These are phyloP conservation scores for Lacerta bilineata DNA, from an alignment of 2,797 vertebrate species.

Conservation along the genomic window DNA sequence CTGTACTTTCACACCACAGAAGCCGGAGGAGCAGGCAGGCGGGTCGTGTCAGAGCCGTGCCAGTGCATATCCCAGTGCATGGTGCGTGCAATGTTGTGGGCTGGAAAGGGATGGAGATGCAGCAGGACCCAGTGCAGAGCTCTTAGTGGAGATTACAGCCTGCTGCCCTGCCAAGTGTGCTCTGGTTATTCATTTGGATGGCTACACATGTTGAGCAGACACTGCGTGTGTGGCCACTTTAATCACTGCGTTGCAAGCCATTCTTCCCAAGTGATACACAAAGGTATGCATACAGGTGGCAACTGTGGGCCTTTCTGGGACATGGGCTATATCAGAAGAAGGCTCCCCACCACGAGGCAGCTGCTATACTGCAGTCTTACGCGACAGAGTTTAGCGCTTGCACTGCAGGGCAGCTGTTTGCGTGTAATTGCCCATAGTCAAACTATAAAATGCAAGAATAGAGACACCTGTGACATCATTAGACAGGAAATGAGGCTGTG, in stretches of 20 bases:
- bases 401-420: constrained; percentile 15
- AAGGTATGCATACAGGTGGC: neutral
- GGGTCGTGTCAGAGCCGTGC: neutral
- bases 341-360: neutral
- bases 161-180: neutral
- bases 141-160: neutral
- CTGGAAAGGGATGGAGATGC: neutral
- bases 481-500: constrained; percentile 19
- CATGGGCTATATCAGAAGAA: neutral
- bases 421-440: constrained; percentile 30
- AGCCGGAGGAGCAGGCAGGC: neutral
- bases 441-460: constrained; percentile 31
- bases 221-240: neutral
- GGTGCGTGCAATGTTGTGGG: neutral
- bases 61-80: neutral
- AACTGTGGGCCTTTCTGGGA: neutral
- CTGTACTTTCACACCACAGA: constrained; percentile 7
- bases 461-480: constrained; percentile 30
- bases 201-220: neutral
- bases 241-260: neutral
- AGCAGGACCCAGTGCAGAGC: neutral
- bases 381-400: neutral
- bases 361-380: neutral
- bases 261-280: neutral
- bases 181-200: neutral